A percentile compares a stretch with the other conserved stretches of the same genome.
These are phyloP conservation scores for Ephestia elutella DNA, from an alignment of 1,140 invertebrate genomes.

Conservation along the genomic window DNA sequence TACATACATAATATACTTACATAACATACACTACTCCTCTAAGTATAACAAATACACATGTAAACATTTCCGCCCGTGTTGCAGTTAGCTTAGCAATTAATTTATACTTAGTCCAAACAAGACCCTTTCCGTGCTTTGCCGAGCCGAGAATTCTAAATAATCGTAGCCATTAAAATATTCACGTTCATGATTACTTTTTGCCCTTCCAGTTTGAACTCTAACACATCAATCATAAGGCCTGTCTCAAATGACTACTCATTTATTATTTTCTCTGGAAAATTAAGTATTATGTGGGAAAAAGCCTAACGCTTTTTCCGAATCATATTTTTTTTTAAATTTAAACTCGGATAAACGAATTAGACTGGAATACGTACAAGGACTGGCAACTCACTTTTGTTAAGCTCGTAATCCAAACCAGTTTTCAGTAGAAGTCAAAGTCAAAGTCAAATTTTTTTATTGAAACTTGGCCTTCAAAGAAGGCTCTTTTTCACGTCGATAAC, in stretches of 20 bases:
- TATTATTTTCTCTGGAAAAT: not conserved
- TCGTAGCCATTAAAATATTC: not conserved
- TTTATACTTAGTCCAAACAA: not conserved
- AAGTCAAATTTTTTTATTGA: no score
- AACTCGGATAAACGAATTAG: not conserved
- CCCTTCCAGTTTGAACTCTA: not conserved
- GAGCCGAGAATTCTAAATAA: not conserved
- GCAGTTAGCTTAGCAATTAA: not conserved
- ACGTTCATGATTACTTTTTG: not conserved
- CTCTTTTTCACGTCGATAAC: no score
- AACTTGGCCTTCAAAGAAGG: no score
- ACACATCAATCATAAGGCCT: not conserved
- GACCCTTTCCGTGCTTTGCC: not conserved
- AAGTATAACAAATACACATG: no score
- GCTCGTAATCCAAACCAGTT: not conserved
- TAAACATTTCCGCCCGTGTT: no score
- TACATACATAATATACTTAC: no score
- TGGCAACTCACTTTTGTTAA: not conserved
- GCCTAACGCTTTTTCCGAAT: not conserved
- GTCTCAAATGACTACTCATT: not conserved
- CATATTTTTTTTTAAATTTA: not conserved
- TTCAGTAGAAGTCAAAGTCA: no score
- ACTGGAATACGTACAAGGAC: not conserved
- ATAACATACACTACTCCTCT: no score
- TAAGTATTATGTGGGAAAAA: not conserved